Evolutionary conservation across 1,140 invertebrate genomes (phyloP), one percentile per base, ranked within the genome.

Genomic region (Protaetia brevitarsis): DNA sequence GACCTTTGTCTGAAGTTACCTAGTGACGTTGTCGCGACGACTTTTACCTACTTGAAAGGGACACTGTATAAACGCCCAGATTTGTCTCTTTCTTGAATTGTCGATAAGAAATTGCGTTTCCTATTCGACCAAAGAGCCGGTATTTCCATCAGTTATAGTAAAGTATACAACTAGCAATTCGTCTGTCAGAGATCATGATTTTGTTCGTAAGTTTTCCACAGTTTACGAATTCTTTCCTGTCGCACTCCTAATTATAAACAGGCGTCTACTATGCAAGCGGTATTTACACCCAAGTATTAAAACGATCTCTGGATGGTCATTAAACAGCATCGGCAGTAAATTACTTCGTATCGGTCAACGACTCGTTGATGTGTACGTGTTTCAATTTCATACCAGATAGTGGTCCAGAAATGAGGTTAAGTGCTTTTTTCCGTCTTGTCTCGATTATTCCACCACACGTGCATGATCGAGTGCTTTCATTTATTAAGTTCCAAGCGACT

Each of bases 371-470:
- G 45, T 27, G 26, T 59, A n/a, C 30, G 16, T 23, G 57, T 59
- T 59, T 31, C n/a, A 59, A 29, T 59, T 59, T 51, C 41, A 51
- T 51, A 10, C 41, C 13, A 51, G 41, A 59, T 59, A 59, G 11
- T 29, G 4, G 28, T 16, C 27, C 13, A 29, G n/a, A 59, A 59
- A 58, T 58, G 64, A 59, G 64, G 64, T 65, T 65, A 65, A 65
- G 64, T 58, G 64, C 31, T 65, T 65, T 64, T 65, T 65, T 29
- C 31, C 26, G 27, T 65, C 41, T 51, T 19, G 41, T 51, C 41
- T 51, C 26, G 56, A 58, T 58, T 59, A 65, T 26, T 58, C 31
- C 26, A 65, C 28, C 21, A 59, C 64, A 65, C 64, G 64, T 65
- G 64, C 13, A 37, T 59, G 26, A 37, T 59, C 56, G 56, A 65